Evolutionary conservation across 2,888 invertebrate species (phyloP).

Genomic region (Hydriomena furcata): DNA sequence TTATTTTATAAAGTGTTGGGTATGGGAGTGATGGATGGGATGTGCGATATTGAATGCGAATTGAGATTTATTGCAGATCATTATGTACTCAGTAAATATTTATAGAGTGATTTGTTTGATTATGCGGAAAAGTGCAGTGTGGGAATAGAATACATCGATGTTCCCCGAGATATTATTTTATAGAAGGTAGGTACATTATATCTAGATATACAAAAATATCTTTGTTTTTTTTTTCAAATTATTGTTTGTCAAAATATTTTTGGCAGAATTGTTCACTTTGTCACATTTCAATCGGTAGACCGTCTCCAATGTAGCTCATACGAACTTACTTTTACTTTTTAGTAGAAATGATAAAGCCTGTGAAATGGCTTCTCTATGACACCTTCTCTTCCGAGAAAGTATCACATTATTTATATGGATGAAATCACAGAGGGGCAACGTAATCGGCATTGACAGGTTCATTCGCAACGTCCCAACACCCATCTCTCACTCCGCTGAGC

Average conservation of each 20-base stretch:
- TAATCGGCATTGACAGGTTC: conserved; percentile 70
- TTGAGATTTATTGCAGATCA: conserved; percentile 60
- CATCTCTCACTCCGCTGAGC: conserved; percentile 55
- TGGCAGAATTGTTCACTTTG: too few relatives aligned
- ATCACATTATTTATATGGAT: too few relatives aligned
- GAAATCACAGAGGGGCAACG: conserved; percentile 41
- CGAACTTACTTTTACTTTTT: too few relatives aligned
- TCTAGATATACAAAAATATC: too few relatives aligned
- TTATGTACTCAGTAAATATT: conserved; percentile 38
- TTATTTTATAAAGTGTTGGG: conserved; percentile 58
- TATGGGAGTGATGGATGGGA: conserved; percentile 57
- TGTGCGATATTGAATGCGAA: conserved; percentile 59
- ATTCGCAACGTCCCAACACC: conserved; percentile 42
- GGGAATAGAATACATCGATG: conserved; percentile 10
- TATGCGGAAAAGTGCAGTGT: conserved; percentile 8
- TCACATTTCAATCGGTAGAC: too few relatives aligned
- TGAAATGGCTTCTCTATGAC: too few relatives aligned
- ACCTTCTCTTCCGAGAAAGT: too few relatives aligned
- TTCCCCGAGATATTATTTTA: not conserved
- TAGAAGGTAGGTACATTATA: not conserved
- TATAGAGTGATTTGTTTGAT: conserved; percentile 32
- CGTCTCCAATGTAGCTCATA: too few relatives aligned
- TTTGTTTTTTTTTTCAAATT: too few relatives aligned
- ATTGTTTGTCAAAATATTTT: too few relatives aligned
- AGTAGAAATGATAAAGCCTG: too few relatives aligned